Percentiles rank a stretch among this genome's conserved stretches.
Conservation (phyloP, 2,888 invertebrate species). For the Allygus modestus region DNA sequence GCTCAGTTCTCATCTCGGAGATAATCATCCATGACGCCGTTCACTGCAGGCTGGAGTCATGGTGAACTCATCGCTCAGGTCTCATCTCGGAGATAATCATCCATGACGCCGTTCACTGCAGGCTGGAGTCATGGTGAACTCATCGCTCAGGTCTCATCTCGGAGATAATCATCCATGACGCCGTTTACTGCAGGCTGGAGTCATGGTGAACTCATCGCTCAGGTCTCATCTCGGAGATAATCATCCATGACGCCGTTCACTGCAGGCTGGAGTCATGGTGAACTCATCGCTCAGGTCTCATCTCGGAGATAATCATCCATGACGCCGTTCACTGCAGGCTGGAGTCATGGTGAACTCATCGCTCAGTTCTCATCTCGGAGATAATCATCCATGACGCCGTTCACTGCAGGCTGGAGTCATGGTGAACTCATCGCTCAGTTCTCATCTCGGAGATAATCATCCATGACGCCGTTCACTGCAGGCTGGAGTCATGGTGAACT, state of each 20-base stretch:
- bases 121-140: neutral
- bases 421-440: neutral
- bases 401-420: neutral
- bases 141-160: neutral
- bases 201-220: neutral
- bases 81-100: neutral
- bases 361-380: neutral
- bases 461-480: too few relatives aligned
- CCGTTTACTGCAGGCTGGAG: neutral
- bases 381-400: too few relatives aligned
- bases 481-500: neutral
- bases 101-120: too few relatives aligned
- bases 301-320: too few relatives aligned
- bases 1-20: neutral
- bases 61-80: neutral
- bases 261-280: neutral
- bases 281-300: neutral
- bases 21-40: too few relatives aligned
- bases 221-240: neutral
- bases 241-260: too few relatives aligned
- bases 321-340: neutral
- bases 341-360: neutral
- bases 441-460: neutral
- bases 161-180: too few relatives aligned
- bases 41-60: neutral